phyloP scores from a whole-genome alignment of 2,888 invertebrate species.

The Thelaira solivaga region DNA sequence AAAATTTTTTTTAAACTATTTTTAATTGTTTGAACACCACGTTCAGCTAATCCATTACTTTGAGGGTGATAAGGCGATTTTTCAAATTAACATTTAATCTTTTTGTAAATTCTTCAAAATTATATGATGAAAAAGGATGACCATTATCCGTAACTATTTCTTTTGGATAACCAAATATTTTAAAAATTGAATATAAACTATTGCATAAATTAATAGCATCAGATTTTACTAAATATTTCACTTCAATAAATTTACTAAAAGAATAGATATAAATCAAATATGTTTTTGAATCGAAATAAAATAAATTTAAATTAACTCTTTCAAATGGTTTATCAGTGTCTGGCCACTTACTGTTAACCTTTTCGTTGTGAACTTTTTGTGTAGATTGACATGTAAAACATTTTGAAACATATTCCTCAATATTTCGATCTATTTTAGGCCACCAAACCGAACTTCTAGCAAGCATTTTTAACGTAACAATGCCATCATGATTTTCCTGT shows the following conservation, averaged over 20 bases:
- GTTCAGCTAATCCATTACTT: slow-evolving; percentile 51
- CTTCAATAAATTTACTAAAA: slow-evolving; percentile 26
- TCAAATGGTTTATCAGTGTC: slow-evolving; percentile 24
- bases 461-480: slow-evolving; percentile 3
- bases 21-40: slow-evolving; percentile 64
- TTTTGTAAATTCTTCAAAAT: slow-evolving; percentile 19
- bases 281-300: slow-evolving; percentile 23
- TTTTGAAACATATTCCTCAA: slow-evolving; percentile 9
- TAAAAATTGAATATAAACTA: slow-evolving; percentile 19
- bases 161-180: slow-evolving; percentile 41
- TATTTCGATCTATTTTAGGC: slow-evolving; percentile 14
- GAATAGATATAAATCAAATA: slow-evolving; percentile 2
- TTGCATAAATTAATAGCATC: slow-evolving; percentile 11
- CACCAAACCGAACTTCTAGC: slow-evolving; percentile 21
- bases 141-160: slow-evolving; percentile 51
- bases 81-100: slow-evolving; percentile 42
- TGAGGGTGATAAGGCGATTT: slow-evolving; percentile 63
- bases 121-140: slow-evolving; percentile 31
- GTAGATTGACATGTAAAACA: slow-evolving; percentile 11
- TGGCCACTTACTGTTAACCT: background rate
- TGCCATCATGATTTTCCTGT: slow-evolving; percentile 15
- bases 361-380: background rate
- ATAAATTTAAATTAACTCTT: slow-evolving; percentile 51
- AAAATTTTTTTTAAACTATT: slow-evolving; percentile 39
- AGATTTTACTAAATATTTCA: slow-evolving; percentile 5